Conservation (phyloP, 2,797 vertebrate species). For the Macroramphosus scolopax region DNA sequence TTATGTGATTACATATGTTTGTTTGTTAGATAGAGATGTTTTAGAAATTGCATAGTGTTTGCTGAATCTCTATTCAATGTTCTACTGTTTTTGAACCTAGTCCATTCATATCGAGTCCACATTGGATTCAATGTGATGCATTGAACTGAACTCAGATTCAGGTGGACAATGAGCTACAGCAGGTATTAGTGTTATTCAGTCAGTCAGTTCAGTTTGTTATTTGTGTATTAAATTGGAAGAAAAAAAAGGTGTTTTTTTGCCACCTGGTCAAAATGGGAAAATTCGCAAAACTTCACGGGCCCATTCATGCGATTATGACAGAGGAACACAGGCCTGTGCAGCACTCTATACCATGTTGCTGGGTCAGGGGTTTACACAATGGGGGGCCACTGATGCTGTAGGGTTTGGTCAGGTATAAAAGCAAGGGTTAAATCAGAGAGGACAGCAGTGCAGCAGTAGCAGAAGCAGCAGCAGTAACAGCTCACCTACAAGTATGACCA, state of each 20-base stretch:
- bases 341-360: slow-evolving; percentile 65
- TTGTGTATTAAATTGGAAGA: too few relatives aligned
- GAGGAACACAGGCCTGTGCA: slow-evolving; percentile 28
- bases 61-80: background rate
- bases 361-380: slow-evolving; percentile 73
- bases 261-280: background rate
- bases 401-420: slow-evolving; percentile 69
- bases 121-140: background rate
- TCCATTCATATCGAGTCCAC: background rate
- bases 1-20: too few relatives aligned
- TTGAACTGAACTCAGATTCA: too few relatives aligned
- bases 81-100: too few relatives aligned
- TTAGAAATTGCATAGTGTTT: background rate
- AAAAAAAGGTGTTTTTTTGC: slow-evolving; percentile 3
- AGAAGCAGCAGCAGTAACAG: slow-evolving; percentile 57
- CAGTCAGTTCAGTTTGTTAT: too few relatives aligned
- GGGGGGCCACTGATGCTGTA: slow-evolving; percentile 60
- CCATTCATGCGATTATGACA: slow-evolving; percentile 28
- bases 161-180: too few relatives aligned
- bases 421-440: slow-evolving; percentile 53
- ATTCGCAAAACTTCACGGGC: slow-evolving; percentile 8
- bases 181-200: too few relatives aligned
- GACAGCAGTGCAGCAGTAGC: slow-evolving; percentile 62
- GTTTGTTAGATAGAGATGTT: background rate
- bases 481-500: slow-evolving; percentile 60